A percentile compares a stretch with the other conserved stretches of the same genome.
Conservation (phyloP, 92 coral and sea anemone species). For the Zoanthus sociatus region DNA sequence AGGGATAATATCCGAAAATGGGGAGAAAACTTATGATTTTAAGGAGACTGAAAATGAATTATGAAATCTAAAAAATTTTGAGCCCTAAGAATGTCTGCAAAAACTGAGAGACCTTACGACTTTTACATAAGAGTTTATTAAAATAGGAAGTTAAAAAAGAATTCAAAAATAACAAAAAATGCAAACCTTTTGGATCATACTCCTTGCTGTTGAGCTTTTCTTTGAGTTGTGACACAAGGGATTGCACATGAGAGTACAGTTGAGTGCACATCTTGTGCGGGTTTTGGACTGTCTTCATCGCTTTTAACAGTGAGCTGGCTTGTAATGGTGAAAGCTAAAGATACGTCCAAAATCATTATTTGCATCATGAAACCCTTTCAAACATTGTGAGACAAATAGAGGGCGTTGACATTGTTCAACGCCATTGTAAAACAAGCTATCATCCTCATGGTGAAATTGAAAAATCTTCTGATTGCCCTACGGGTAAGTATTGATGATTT, state of each 20-base stretch:
- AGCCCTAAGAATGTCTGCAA: neutral
- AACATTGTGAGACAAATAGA: neutral
- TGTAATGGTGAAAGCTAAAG: conserved; percentile 81
- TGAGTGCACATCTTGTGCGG: conserved; percentile 87
- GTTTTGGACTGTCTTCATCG: conserved; percentile 86
- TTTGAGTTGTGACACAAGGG: conserved; percentile 85
- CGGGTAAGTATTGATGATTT: too few species aligned
- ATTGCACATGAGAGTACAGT: conserved; percentile 77
- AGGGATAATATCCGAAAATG: too few species aligned
- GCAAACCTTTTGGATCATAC: conserved; percentile 71
- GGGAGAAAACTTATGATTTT: too few species aligned
- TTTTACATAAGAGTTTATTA: neutral
- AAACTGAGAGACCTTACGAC: neutral
- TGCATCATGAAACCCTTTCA: neutral
- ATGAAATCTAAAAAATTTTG: too few species aligned
- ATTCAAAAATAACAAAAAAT: neutral
- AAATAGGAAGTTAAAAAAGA: neutral
- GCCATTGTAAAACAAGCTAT: too few species aligned
- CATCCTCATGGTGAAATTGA: too few species aligned
- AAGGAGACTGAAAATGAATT: too few species aligned
- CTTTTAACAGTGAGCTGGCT: conserved; percentile 80
- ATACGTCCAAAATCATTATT: neutral
- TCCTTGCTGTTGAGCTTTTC: conserved; percentile 81
- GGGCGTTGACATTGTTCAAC: neutral
- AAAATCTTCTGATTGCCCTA: too few species aligned